A percentile compares a stretch with the other conserved stretches of the same genome.
Conservation (phyloP, 2,888 invertebrate genomes). For the Blastobasis lacticolella region DNA sequence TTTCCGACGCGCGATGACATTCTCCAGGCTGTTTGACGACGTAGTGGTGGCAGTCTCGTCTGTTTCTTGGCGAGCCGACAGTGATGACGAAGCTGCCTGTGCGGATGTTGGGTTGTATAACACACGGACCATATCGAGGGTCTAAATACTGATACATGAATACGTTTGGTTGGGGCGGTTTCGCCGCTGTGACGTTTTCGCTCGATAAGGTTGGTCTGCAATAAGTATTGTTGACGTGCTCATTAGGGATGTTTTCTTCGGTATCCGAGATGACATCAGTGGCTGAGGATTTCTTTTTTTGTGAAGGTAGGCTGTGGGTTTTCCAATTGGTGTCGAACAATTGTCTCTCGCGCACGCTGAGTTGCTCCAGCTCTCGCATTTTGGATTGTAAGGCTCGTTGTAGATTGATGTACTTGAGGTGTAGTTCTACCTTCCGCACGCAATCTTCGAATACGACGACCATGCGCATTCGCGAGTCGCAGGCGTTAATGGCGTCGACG, state of each 20-base stretch:
- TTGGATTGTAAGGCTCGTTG: constrained; percentile 89
- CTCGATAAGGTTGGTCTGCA: constrained; percentile 87
- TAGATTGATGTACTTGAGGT: constrained; percentile 93
- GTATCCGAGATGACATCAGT: constrained; percentile 56
- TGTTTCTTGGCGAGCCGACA: constrained; percentile 79
- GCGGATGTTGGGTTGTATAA: constrained; percentile 78
- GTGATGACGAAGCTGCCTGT: constrained; percentile 83
- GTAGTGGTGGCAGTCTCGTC: constrained; percentile 80
- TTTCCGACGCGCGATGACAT: constrained; percentile 49
- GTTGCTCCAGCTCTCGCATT: constrained; percentile 87
- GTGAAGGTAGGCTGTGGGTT: constrained; percentile 89
- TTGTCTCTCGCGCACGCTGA: constrained; percentile 87
- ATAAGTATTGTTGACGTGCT: constrained; percentile 74
- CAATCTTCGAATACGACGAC: constrained; percentile 98
- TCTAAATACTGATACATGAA: constrained; percentile 82
- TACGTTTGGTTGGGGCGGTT: constrained; percentile 59
- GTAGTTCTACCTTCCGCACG: constrained; percentile 93
- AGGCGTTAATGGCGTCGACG: constrained; percentile 92
- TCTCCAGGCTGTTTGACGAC: constrained; percentile 70
- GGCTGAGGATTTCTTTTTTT: constrained; percentile 82
- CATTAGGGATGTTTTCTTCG: constrained; percentile 57
- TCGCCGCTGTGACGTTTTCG: constrained; percentile 79
- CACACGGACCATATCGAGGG: constrained; percentile 80
- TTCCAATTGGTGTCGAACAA: constrained; percentile 91
- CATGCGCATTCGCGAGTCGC: constrained; percentile 93